A percentile compares a stretch with the other conserved stretches of the same genome.
Evolutionary conservation across 2,113 vertebrate species (phyloP).

Genomic region (Pseudonaja textilis): DNA sequence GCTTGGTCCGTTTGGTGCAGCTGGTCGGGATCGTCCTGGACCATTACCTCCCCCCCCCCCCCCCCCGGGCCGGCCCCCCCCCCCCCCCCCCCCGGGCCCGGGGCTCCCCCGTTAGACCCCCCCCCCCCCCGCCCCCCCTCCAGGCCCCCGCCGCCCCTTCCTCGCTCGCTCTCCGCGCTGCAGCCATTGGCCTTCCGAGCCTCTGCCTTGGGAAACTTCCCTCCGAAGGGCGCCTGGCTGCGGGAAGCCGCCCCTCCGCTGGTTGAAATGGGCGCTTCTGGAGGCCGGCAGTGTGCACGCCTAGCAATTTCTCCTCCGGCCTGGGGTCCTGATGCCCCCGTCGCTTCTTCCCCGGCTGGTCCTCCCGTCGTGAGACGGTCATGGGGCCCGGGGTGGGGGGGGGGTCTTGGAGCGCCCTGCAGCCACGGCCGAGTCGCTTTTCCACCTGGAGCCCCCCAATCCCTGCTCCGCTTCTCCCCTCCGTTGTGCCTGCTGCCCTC

Average conservation of each 20-base stretch:
- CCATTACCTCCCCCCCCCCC: too few species aligned
- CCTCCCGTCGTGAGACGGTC: background rate
- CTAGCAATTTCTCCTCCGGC: background rate
- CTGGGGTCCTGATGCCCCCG: background rate
- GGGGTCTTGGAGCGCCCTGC: background rate
- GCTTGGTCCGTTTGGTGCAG: too few species aligned
- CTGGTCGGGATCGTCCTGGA: too few species aligned
- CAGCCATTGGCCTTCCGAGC: background rate
- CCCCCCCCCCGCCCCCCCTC: too few species aligned
- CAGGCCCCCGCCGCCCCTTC: too few species aligned
- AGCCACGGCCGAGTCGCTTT: background rate
- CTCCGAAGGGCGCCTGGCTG: background rate
- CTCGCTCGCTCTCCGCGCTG: too few species aligned
- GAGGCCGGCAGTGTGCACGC: background rate
- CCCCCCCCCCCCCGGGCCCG: too few species aligned
- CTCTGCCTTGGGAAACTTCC: background rate
- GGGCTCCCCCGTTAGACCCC: too few species aligned
- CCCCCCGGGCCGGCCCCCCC: too few species aligned
- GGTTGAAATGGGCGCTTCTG: background rate
- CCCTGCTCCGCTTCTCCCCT: background rate
- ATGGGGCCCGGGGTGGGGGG: too few species aligned
- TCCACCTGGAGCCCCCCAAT: background rate
- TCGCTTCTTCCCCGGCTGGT: too few species aligned
- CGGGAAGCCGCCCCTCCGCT: background rate
- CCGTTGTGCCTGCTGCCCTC: background rate